Evolutionary conservation across 2,797 vertebrate genomes (phyloP).

Genomic region (Clarias platycephalus): DNA sequence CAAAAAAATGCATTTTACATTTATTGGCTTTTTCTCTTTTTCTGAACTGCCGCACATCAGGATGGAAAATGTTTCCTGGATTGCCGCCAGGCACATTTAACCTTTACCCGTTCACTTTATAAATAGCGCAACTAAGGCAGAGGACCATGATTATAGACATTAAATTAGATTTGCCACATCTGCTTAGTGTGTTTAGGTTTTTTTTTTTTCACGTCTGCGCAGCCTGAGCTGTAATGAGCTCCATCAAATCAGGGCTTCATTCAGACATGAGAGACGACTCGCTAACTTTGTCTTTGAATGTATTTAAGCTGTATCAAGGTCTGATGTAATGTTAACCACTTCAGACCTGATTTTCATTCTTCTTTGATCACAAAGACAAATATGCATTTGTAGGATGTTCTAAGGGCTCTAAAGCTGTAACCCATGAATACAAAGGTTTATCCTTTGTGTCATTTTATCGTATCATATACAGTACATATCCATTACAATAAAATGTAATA

Average conservation of each 20-base stretch:
- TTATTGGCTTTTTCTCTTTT: not conserved
- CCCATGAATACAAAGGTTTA: not conserved
- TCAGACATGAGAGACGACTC: not conserved
- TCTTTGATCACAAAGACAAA: not conserved
- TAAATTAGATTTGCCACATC: slow-evolving; percentile 54
- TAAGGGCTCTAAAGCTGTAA: not conserved
- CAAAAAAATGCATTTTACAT: not conserved
- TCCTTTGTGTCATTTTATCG: not conserved
- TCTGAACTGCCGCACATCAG: not conserved
- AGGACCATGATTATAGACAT: slow-evolving; percentile 54
- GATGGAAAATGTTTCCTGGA: not conserved
- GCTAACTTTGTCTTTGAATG: slow-evolving; percentile 1
- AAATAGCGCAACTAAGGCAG: slow-evolving; percentile 40
- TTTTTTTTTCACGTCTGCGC: not conserved
- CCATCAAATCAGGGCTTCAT: slow-evolving; percentile 29
- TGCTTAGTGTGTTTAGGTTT: slow-evolving; percentile 38
- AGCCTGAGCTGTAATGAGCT: slow-evolving; percentile 17
- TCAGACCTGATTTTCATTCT: not conserved
- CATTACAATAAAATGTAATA: not conserved
- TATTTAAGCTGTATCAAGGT: slow-evolving; percentile 4
- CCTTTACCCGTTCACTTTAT: slow-evolving; percentile 43
- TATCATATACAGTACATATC: not conserved
- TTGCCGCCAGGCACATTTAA: slow-evolving; percentile 38
- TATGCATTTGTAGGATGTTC: not conserved
- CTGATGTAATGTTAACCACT: not conserved